A percentile compares a stretch with the other conserved stretches of the same genome.
Evolutionary conservation across 1,140 invertebrate genomes (phyloP).

Genomic region (Euschistus heros): DNA sequence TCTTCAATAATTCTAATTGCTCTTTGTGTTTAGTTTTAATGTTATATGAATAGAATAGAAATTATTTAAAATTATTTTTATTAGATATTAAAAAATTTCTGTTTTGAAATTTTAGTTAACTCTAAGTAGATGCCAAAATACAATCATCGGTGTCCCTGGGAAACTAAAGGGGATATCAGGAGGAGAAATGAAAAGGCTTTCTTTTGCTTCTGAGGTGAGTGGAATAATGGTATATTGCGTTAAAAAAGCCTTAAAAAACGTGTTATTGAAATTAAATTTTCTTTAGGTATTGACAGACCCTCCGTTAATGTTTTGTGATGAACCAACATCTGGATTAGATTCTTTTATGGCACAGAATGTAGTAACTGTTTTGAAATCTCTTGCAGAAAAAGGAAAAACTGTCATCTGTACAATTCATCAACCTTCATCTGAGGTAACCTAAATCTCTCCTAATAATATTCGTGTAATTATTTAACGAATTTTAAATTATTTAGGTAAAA

Average conservation of each 20-base stretch:
- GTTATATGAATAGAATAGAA: no score
- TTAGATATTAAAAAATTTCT: no score
- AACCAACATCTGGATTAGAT: constrained; percentile 84
- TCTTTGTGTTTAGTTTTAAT: no score
- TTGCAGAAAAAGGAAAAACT: constrained; percentile 76
- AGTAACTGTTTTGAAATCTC: constrained; percentile 66
- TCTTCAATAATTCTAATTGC: no score
- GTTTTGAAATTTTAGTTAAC: constrained; percentile 49
- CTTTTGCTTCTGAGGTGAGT: constrained; percentile 84
- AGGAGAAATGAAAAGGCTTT: constrained; percentile 89
- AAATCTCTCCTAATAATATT: no score
- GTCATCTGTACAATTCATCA: constrained; percentile 93
- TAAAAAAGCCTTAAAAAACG: background rate
- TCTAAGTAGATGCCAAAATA: constrained; percentile 74
- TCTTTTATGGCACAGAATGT: constrained; percentile 83
- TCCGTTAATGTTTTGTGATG: constrained; percentile 91
- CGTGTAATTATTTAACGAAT: no score
- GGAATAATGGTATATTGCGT: background rate
- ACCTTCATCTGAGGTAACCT: constrained; percentile 74
- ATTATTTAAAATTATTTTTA: no score
- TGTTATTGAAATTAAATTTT: background rate
- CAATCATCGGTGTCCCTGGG: constrained; percentile 76
- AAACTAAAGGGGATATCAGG: constrained; percentile 86
- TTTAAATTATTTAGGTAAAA: no score
- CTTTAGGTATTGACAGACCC: constrained; percentile 76